Evolutionary conservation across 2,113 vertebrate species (phyloP), one percentile per base, ranked within the genome.

Genomic region (Melanerpes aurifrons): DNA sequence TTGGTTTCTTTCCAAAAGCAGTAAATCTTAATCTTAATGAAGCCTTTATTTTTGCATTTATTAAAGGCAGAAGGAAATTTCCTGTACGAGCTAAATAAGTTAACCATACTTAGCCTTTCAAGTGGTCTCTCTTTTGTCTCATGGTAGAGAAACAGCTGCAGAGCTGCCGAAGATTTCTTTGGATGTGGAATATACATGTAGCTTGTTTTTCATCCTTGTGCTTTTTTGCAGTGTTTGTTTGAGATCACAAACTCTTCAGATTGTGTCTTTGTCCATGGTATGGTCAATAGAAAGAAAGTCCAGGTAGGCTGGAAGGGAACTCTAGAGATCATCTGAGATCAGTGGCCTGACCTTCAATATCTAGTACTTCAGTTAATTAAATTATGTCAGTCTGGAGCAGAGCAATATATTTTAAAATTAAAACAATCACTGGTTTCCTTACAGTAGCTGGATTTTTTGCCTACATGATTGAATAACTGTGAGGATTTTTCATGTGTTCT

Each of bases 1-100:
- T 84, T 64, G 63, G 28, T 77, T 91, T 92, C 57, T 54, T 74
- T 93, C 31, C 86, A 77, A 73, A 80, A 70, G 79, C 11, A 24
- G 9, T 45, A 53, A 57, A 37, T 87, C 72, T 87, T 70, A 76
- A 57, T 90, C 71, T 76, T 71, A 56, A 43, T 76, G 74, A 69
- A 86, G 57, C 24, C 21, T 95, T 73, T 68, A n/a, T 59, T 50
- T 87, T 85, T 83, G 37, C 48, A 20, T 89, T 81, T 90, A 14
- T 81, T 82, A 32, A 67, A 75, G 32, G 48, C 61, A 64, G 72
- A 64, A 75, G 53, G 31, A 77, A 56, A 31, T 29, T 53, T 26
- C 69, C n/a, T 54, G 47, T 63, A 35, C 0, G 1, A 89, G 50
- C 28, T 94, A 66, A 70, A 1, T 54, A 45, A 80, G 28, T 62